phyloP scores from a whole-genome alignment of 2,888 invertebrate genomes.

The Hyles lineata region DNA sequence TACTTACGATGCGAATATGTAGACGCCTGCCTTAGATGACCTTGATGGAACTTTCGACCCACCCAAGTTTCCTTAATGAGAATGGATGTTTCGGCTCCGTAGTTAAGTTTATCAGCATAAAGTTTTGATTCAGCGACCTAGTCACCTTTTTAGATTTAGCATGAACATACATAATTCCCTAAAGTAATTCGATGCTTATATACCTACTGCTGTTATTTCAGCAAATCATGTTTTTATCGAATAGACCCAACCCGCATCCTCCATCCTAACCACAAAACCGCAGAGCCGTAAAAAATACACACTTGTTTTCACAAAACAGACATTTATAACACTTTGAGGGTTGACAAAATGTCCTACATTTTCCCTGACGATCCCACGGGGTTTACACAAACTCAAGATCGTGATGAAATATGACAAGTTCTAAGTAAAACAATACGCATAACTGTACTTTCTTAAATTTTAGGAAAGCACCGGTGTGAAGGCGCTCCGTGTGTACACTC shows the following conservation, averaged over 20 bases:
- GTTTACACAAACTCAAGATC: background rate
- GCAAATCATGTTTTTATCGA: background rate
- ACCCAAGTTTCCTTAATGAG: too few species aligned
- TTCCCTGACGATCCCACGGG: background rate
- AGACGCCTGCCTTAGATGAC: too few species aligned
- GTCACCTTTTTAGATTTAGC: too few species aligned
- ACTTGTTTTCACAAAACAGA: background rate
- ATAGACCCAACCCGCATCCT: background rate
- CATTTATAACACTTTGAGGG: background rate
- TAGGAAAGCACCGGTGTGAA: conserved; percentile 6
- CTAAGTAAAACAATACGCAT: conserved; percentile 7
- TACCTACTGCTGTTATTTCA: too few species aligned
- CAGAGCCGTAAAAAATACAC: conserved; percentile 2
- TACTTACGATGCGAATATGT: too few species aligned
- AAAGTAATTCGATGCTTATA: too few species aligned
- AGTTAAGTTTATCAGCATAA: too few species aligned
- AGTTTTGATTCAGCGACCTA: too few species aligned
- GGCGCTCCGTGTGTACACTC: conserved; percentile 1
- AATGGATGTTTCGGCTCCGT: too few species aligned
- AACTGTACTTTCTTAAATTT: conserved; percentile 4
- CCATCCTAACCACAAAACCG: background rate
- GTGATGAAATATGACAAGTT: background rate
- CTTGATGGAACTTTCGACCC: too few species aligned
- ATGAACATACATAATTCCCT: background rate
- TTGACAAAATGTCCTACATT: background rate